Evolutionary conservation across 2,888 invertebrate species (phyloP).

Genomic region (Teinopalpus imperialis): DNA sequence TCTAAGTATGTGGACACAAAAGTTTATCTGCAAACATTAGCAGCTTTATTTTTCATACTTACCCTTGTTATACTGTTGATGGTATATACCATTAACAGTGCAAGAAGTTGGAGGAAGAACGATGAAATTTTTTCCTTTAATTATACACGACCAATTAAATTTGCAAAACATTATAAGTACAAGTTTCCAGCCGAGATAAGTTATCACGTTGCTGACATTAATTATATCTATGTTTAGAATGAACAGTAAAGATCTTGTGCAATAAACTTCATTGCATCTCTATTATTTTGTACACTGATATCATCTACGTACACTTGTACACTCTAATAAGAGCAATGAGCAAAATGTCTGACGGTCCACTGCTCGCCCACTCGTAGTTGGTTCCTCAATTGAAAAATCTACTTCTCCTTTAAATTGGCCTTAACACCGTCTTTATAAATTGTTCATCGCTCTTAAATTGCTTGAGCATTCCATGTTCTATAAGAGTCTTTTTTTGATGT

Average conservation of each 20-base stretch:
- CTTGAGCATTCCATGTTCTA: not conserved
- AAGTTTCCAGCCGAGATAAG: not conserved
- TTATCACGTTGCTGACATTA: conserved; percentile 3
- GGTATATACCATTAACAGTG: too few species aligned
- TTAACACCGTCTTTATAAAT: conserved; percentile 50
- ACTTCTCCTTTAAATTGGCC: conserved; percentile 61
- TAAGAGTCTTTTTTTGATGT: too few species aligned
- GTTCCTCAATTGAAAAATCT: conserved; percentile 67
- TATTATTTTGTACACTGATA: conserved; percentile 40
- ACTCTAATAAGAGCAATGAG: conserved; percentile 54
- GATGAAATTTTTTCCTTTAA: too few species aligned
- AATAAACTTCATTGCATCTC: conserved; percentile 33
- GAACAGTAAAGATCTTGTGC: conserved; percentile 5
- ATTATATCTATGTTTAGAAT: too few species aligned
- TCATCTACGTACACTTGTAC: conserved; percentile 39
- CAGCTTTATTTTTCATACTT: too few species aligned
- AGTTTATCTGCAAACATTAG: too few species aligned
- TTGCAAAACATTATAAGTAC: not conserved
- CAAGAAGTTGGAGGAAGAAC: too few species aligned
- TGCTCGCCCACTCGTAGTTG: conserved; percentile 60
- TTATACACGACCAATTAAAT: too few species aligned
- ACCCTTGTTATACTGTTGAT: too few species aligned
- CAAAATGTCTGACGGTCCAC: conserved; percentile 47
- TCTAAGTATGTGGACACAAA: too few species aligned
- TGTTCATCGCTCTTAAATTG: conserved; percentile 25